Evolutionary conservation across 1,140 invertebrate species (phyloP).

Genomic region (Habropoda laboriosa): DNA sequence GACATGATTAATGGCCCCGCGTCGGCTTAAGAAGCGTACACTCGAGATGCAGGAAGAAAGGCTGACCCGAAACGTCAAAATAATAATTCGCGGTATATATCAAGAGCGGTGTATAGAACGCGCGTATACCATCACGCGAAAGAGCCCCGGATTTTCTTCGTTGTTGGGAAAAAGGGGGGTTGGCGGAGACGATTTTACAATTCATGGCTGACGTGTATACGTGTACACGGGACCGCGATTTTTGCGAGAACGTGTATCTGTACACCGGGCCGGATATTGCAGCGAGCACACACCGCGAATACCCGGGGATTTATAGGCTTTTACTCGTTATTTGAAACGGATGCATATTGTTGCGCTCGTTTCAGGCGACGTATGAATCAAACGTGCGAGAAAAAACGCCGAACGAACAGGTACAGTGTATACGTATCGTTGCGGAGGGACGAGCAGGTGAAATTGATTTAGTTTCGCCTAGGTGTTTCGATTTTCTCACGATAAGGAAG

Average conservation of each 20-base stretch:
- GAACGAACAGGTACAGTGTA: background rate
- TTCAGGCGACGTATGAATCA: conserved; percentile 31
- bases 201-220: conserved; percentile 32
- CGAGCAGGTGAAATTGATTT: background rate
- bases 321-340: conserved; percentile 42
- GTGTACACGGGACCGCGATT: background rate
- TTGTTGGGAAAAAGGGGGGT: background rate
- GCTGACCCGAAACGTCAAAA: conserved; percentile 70
- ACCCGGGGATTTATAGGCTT: conserved; percentile 43
- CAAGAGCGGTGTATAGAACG: conserved; percentile 54
- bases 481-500: too few species aligned
- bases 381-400: background rate
- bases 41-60: conserved; percentile 57
- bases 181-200: conserved; percentile 14
- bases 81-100: conserved; percentile 73
- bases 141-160: conserved; percentile 49
- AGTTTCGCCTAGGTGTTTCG: too few species aligned
- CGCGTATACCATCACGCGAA: conserved; percentile 48
- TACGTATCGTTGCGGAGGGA: background rate
- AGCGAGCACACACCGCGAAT: background rate
- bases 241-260: conserved; percentile 21
- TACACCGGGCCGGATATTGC: background rate
- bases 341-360: conserved; percentile 39
- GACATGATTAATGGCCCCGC: conserved; percentile 73
- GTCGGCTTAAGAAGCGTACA: conserved; percentile 41